Evolutionary conservation across 2,888 invertebrate genomes (phyloP).

Genomic region (Chesias legatella): DNA sequence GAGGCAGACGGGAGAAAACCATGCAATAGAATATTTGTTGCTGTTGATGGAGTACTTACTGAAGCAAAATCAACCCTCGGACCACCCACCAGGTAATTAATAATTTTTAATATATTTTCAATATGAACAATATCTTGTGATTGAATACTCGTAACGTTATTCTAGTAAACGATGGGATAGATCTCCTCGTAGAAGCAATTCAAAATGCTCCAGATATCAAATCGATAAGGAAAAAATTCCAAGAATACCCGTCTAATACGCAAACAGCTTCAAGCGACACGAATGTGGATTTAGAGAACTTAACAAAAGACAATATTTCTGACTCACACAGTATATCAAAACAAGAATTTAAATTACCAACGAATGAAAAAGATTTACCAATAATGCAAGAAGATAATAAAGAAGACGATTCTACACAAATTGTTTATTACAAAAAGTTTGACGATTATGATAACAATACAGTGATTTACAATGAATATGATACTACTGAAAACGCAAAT

Average conservation of each 20-base stretch:
- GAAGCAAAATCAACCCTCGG: conserved; percentile 46
- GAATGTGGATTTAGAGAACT: neutral
- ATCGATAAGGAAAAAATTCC: conserved; percentile 42
- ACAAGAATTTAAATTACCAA: conserved; percentile 10
- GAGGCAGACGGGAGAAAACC: conserved; percentile 43
- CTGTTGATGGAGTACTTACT: conserved; percentile 62
- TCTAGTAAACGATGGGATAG: conserved; percentile 63
- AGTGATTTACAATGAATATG: conserved; percentile 9
- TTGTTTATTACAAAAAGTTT: conserved; percentile 11
- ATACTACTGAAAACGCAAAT: conserved; percentile 2
- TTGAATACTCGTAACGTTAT: conserved; percentile 10
- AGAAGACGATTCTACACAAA: conserved; percentile 7
- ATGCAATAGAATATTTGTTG: conserved; percentile 57
- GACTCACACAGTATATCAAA: conserved; percentile 12
- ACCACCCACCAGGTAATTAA: conserved; percentile 47
- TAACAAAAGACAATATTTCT: conserved; percentile 8
- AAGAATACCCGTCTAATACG: conserved; percentile 22
- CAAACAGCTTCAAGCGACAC: conserved; percentile 1
- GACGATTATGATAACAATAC: conserved; percentile 5
- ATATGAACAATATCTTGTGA: neutral
- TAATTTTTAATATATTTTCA: neutral
- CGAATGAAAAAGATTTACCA: neutral
- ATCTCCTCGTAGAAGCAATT: conserved; percentile 62
- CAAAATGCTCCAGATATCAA: conserved; percentile 63
- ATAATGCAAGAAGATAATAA: conserved; percentile 2